Percentiles rank a stretch among this genome's conserved stretches.
These are phyloP conservation scores for Holothuria scabra DNA, from an alignment of 53 echinoderm and acorn worm species.

Conservation along the genomic window DNA sequence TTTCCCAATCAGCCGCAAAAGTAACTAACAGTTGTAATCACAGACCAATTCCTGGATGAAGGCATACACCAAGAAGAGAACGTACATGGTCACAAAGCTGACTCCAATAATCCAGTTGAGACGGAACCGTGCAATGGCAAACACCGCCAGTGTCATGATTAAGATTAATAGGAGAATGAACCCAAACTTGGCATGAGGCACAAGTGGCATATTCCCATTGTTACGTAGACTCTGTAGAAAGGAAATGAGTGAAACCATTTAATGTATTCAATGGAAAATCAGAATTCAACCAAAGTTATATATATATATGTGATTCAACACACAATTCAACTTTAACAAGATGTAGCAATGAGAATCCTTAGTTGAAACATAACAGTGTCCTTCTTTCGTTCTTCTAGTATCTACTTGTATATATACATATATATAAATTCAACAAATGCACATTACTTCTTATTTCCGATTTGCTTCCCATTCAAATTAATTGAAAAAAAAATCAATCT, in stretches of 20 bases:
- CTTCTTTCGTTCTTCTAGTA: too few species aligned
- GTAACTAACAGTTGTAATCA: slow-evolving; percentile 76
- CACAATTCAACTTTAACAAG: too few species aligned
- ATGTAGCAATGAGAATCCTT: too few species aligned
- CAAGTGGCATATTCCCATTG: slow-evolving; percentile 45
- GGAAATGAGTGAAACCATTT: background rate
- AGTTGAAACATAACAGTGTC: too few species aligned
- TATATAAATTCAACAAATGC: too few species aligned
- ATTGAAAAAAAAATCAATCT: too few species aligned
- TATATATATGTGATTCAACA: too few species aligned
- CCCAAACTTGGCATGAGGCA: slow-evolving; percentile 95
- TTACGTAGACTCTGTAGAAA: background rate
- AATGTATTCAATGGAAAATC: too few species aligned
- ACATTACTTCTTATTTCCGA: too few species aligned
- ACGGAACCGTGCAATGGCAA: slow-evolving; percentile 81
- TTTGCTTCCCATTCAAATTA: too few species aligned
- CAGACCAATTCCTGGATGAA: slow-evolving; percentile 87
- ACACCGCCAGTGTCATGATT: slow-evolving; percentile 67
- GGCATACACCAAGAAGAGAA: slow-evolving; percentile 80
- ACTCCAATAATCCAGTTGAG: slow-evolving; percentile 84
- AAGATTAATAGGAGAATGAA: slow-evolving; percentile 90
- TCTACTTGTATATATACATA: too few species aligned
- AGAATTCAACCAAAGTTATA: too few species aligned
- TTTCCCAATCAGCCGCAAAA: background rate
- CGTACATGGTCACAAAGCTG: slow-evolving; percentile 80